These are phyloP conservation scores for Cybosia mesomella DNA, from an alignment of 2,888 invertebrate species.

Conservation along the genomic window DNA sequence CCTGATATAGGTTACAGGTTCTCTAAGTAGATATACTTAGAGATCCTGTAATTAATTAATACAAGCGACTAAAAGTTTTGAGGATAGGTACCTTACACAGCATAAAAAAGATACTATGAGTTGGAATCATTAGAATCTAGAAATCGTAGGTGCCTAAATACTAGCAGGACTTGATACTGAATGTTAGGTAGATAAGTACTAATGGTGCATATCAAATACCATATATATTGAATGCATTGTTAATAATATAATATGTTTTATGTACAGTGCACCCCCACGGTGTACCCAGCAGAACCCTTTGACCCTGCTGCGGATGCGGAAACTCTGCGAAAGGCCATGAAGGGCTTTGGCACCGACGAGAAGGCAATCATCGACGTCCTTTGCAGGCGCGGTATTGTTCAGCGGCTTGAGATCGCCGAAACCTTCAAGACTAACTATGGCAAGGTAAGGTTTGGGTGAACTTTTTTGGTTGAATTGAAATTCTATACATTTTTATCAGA, in stretches of 20 bases:
- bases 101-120: too few relatives aligned
- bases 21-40: too few relatives aligned
- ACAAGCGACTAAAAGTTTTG: too few relatives aligned
- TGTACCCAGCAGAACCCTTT: constrained; percentile 95
- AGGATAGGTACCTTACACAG: too few relatives aligned
- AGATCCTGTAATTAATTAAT: too few relatives aligned
- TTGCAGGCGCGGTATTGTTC: constrained; percentile 95
- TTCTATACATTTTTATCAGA: not conserved
- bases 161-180: too few relatives aligned
- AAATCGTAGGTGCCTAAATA: not conserved
- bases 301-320: constrained; percentile 95
- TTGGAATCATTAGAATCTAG: not conserved
- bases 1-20: too few relatives aligned
- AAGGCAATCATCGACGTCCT: constrained; percentile 96
- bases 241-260: constrained; percentile 25
- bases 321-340: constrained; percentile 95
- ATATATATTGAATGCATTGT: not conserved
- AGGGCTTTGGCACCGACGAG: constrained; percentile 97
- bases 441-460: constrained; percentile 86
- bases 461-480: not conserved
- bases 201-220: too few relatives aligned
- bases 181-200: too few relatives aligned
- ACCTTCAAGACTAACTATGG: constrained; percentile 97
- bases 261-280: constrained; percentile 94
- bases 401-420: constrained; percentile 96